Conservation (phyloP, 2,113 vertebrate species). For the Nannospalax galili region DNA sequence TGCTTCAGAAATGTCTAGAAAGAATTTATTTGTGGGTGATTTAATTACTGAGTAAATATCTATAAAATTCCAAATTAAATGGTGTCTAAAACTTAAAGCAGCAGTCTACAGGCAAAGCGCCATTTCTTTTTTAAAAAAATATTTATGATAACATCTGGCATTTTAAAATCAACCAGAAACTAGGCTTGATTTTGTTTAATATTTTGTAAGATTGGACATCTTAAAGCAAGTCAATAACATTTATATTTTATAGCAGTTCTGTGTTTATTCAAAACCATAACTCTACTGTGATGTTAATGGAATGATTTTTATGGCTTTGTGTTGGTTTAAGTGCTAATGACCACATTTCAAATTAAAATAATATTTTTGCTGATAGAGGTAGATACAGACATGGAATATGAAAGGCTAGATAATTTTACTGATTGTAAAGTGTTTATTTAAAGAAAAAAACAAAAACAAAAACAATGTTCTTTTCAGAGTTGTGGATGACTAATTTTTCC, state of each 20-base stretch:
- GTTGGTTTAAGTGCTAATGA: conserved; percentile 73
- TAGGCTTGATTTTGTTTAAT: conserved; percentile 73
- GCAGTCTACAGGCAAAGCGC: conserved; percentile 68
- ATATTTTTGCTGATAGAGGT: conserved; percentile 69
- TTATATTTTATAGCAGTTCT: conserved; percentile 74
- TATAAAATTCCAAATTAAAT: conserved; percentile 77
- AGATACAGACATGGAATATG: conserved; percentile 58
- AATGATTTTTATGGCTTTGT: conserved; percentile 72
- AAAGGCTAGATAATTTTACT: conserved; percentile 66
- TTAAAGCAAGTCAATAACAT: conserved; percentile 65
- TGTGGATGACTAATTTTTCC: conserved; percentile 52
- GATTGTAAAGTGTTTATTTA: conserved; percentile 71
- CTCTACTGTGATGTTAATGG: conserved; percentile 66
- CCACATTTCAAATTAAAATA: conserved; percentile 72
- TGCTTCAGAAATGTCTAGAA: conserved; percentile 69
- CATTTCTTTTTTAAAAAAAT: conserved; percentile 69
- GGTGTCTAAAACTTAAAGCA: conserved; percentile 79
- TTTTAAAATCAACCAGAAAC: conserved; percentile 74
- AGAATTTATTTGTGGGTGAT: conserved; percentile 67
- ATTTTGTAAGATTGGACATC: conserved; percentile 74
- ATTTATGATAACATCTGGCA: conserved; percentile 57
- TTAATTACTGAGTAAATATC: conserved; percentile 69
- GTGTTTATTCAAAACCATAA: conserved; percentile 76
- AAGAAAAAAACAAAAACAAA: conserved; percentile 57
- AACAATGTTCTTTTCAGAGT: conserved; percentile 42